These are phyloP conservation scores for Argyra leucocephala DNA, from an alignment of 2,888 invertebrate genomes.

Conservation along the genomic window DNA sequence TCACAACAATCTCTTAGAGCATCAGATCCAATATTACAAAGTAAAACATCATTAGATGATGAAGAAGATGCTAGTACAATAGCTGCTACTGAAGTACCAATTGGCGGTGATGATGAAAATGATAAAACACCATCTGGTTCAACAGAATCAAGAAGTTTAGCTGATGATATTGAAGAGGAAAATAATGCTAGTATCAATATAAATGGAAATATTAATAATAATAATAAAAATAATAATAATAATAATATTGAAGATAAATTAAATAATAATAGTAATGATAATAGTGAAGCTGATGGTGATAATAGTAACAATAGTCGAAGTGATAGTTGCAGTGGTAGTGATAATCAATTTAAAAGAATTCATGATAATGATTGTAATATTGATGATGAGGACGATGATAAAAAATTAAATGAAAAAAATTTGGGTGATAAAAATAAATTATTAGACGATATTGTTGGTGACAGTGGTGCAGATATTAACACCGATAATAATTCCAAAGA, in stretches of 20 bases:
- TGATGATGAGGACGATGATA: slow-evolving; percentile 8
- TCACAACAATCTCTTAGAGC: slow-evolving; percentile 41
- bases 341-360: slow-evolving; percentile 8
- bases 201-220: slow-evolving; percentile 23
- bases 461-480: not conserved
- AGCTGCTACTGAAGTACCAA: not conserved
- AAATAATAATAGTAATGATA: slow-evolving; percentile 19
- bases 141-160: slow-evolving; percentile 38
- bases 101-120: slow-evolving; percentile 21
- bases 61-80: slow-evolving; percentile 29
- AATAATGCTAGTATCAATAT: slow-evolving; percentile 23
- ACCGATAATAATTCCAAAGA: slow-evolving; percentile 18
- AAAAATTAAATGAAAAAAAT: slow-evolving; percentile 8
- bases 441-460: slow-evolving; percentile 7
- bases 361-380: not conserved
- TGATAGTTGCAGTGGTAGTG: not conserved
- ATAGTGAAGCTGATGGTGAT: slow-evolving; percentile 15
- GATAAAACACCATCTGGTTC: slow-evolving; percentile 27
- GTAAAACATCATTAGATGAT: slow-evolving; percentile 34
- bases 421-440: slow-evolving; percentile 4
- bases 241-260: slow-evolving; percentile 25
- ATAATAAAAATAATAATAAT: slow-evolving; percentile 22
- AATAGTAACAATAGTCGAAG: not conserved
- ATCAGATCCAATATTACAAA: slow-evolving; percentile 38
- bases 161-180: slow-evolving; percentile 42